phyloP scores from a whole-genome alignment of 1,140 invertebrate species.

The Aphis gossypii region DNA sequence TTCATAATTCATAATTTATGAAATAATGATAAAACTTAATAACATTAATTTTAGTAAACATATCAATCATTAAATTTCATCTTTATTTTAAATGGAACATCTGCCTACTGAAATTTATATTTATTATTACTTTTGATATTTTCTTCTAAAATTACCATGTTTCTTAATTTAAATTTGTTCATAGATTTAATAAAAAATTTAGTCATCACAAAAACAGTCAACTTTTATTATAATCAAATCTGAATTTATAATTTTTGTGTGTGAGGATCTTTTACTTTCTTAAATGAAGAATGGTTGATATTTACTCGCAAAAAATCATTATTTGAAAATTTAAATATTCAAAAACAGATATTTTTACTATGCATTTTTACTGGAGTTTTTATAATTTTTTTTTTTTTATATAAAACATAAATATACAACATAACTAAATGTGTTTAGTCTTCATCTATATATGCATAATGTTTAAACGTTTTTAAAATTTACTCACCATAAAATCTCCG shows the following conservation, averaged over 20 bases:
- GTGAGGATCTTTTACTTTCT: neutral
- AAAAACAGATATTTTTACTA: neutral
- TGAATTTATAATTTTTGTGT: neutral
- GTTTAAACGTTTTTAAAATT: neutral
- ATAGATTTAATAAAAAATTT: neutral
- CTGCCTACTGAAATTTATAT: neutral
- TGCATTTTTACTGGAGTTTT: neutral
- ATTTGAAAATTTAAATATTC: neutral
- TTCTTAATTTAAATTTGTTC: neutral
- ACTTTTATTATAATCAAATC: neutral
- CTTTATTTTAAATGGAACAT: neutral
- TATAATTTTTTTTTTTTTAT: neutral
- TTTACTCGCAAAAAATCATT: neutral
- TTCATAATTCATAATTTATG: neutral
- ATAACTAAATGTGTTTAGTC: neutral
- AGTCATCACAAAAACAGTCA: neutral
- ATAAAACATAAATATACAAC: neutral
- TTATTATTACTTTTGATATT: neutral
- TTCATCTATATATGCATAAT: neutral
- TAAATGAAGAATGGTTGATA: neutral
- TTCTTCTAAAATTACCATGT: neutral
- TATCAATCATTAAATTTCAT: neutral
- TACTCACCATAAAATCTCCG: neutral
- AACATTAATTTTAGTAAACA: neutral
- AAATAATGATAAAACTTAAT: neutral